Conservation (phyloP, 2,797 vertebrate species). For the Sebastes iracundus region DNA sequence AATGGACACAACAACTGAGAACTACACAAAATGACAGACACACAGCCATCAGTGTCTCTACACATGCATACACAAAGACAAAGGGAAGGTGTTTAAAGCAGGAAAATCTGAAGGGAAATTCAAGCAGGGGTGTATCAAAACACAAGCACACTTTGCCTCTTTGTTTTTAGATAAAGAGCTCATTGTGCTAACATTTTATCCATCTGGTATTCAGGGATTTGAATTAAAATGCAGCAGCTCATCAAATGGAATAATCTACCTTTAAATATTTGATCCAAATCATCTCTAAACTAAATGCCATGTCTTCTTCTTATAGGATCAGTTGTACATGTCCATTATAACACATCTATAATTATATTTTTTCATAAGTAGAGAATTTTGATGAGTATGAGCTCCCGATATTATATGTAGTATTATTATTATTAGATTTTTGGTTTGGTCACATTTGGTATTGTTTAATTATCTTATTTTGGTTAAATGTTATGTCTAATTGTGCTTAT, state of each 20-base stretch:
- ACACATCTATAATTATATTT: background rate
- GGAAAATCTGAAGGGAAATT: background rate
- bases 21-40: background rate
- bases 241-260: background rate
- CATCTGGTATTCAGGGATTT: slow-evolving; percentile 16
- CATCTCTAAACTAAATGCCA: background rate
- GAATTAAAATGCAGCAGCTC: slow-evolving; percentile 33
- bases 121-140: slow-evolving; percentile 14
- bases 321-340: background rate
- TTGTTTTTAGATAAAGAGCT: slow-evolving; percentile 43
- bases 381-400: background rate
- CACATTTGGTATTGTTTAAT: background rate
- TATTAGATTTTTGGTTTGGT: background rate
- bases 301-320: background rate
- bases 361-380: background rate
- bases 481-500: background rate
- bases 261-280: background rate
- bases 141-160: background rate
- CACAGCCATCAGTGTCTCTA: background rate
- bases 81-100: slow-evolving; percentile 12
- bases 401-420: background rate
- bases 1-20: background rate
- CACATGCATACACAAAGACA: background rate
- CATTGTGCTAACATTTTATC: slow-evolving; percentile 8
- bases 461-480: background rate